Base-by-base conservation (phyloP, 2,797 vertebrate species). In the Neosilurus mollespiculum region DNA sequence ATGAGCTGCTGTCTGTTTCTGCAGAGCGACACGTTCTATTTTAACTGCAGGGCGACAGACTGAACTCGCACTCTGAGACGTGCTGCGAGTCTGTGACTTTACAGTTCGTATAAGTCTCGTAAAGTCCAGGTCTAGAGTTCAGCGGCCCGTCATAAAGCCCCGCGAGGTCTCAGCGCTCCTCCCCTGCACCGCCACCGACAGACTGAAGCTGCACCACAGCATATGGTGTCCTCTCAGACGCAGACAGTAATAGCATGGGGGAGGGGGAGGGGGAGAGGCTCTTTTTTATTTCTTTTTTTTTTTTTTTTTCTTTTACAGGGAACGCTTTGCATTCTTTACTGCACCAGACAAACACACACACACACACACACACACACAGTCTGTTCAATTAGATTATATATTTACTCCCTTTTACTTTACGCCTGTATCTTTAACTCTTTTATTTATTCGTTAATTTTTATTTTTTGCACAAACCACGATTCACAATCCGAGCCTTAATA, bases 121-220 rank as follows among this genome's bases (percentile, higher is more conserved):
- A 81, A 86, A 87, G 34, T 24, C 37, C 61, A 75, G 84, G 82
- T 84, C 77, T 85, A 81, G 80, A 88, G 87, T 87, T 88, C 84
- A 87, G 69, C 34, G n/a, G 49, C 16, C 72, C 59, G 26, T 82
- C 83, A 73, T 84, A 87, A 85, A 80, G 64, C 26, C 18, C 56
- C 8, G 54, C 0, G 0, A 79, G 73, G 34, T 51, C 54, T 72
- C 71, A 61, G 69, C 70, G 59, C 83, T 62, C 72, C 81, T 73
- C 65, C 37, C 66, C 62, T 67, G 75, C 20, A 22, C 72, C 11
- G 24, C 59, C 66, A 64, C 65, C 10, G 58, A 64, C 69, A 76
- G 72, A 66, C 71, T 22, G 53, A 37, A 56, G 83, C 66, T 43
- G 20, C 30, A 66, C 56, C 18, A 22, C 66, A 56, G 72, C 81